Conservation (phyloP, 2,113 vertebrate genomes). For the Ptychochromis oligacanthus region DNA sequence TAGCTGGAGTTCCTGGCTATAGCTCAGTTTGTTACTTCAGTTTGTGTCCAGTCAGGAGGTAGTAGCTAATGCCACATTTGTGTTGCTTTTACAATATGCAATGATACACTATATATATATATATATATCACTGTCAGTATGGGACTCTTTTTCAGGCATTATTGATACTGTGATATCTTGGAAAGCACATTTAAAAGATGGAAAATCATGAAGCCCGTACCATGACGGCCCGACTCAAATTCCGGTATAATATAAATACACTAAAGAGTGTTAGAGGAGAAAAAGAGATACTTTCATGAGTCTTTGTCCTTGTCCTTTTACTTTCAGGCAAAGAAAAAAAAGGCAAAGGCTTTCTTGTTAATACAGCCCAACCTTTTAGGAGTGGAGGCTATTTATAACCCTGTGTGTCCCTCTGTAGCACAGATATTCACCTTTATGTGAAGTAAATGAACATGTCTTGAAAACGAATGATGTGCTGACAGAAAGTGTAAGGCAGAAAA, state of each 20-base stretch:
- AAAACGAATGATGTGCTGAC: slow-evolving; percentile 31
- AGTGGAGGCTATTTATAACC: slow-evolving; percentile 47
- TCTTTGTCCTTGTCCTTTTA: not conserved
- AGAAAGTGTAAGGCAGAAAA: slow-evolving; percentile 31
- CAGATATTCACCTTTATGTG: not conserved
- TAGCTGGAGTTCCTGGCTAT: not conserved
- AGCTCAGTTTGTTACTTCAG: not conserved
- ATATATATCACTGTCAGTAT: not conserved
- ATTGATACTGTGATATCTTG: too few species aligned
- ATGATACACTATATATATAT: not conserved
- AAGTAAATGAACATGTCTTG: slow-evolving; percentile 25
- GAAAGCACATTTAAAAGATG: not conserved
- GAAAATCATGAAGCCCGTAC: not conserved
- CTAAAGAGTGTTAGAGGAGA: not conserved
- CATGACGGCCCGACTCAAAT: not conserved
- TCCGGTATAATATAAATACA: not conserved
- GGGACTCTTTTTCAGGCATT: not conserved
- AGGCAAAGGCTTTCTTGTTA: not conserved
- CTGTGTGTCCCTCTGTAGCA: not conserved
- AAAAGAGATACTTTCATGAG: not conserved
- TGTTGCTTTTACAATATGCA: not conserved
- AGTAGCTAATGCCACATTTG: not conserved
- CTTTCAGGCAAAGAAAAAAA: not conserved
- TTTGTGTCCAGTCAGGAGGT: not conserved
- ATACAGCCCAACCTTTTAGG: slow-evolving; percentile 11